Evolutionary conservation across 2,888 invertebrate genomes (phyloP), one percentile per base, ranked within the genome.

Genomic region (Tiliacea citrago): DNA sequence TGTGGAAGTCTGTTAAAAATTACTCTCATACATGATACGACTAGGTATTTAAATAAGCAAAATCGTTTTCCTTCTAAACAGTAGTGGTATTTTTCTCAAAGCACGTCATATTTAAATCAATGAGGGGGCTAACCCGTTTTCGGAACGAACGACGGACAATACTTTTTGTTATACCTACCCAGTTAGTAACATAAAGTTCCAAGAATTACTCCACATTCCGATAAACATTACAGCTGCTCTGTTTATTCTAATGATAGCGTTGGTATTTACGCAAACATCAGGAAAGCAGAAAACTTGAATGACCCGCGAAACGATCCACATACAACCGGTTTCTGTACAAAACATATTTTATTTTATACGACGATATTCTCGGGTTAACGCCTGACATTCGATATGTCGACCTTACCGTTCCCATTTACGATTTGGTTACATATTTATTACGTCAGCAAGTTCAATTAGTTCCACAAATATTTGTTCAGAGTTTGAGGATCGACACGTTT

Each of bases 391-490:
- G 71, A 85, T 78, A 83, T 82, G 82, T 77, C 85, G 85, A 82
- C 73, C 82, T 82, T 71, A 77, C 77, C 68, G 82, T 83, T 77
- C 82, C 85, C 82, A 85, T 82, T 81, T 81, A 80, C 84, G 70
- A 82, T 77, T 83, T 85, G 62, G 77, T 86, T 78, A 82, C 68
- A 77, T 83, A 72, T 74, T 68, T 73, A 61, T 84, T 77, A 82
- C 83, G 81, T 85, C 86, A 87, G 68, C 72, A 75, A 76, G 69
- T 78, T 82, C 82, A 87, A 86, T 86, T 86, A 87, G 68, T 80
- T 77, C 69, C 73, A 75, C 81, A 88, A 84, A 86, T 86, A 86
- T 86, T 82, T 68, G 77, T 65, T 66, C 62, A 13, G 60, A 69
- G 66, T 73, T 79, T 77, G 62, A 75, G 39, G 65, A 77, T 76